Conservation (phyloP, 2,113 vertebrate genomes). For the Burhinus oedicnemus region DNA sequence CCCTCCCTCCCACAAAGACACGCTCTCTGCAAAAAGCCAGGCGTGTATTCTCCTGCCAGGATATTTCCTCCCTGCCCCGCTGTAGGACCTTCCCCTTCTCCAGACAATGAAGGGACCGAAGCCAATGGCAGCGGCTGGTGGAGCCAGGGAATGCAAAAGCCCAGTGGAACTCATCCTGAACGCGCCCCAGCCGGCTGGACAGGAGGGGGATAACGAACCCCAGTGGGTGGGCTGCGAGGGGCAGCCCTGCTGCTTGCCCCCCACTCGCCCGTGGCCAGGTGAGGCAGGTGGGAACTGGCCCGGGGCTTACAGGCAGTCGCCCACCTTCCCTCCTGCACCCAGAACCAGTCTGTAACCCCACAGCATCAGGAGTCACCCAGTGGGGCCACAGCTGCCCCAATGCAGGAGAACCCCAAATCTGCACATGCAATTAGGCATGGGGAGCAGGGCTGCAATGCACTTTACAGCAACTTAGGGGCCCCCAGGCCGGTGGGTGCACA, state of each 20-base stretch:
- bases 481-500: fast-evolving
- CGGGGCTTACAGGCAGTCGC: fast-evolving
- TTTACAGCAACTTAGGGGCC: not conserved
- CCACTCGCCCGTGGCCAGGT: fast-evolving
- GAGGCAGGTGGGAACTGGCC: not conserved
- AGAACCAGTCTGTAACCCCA: not conserved
- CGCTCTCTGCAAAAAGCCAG: not conserved
- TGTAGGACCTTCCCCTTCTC: constrained; percentile 49
- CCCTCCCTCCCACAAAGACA: not conserved
- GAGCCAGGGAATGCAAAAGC: constrained; percentile 14
- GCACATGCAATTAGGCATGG: fast-evolving
- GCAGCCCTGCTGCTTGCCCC: not conserved
- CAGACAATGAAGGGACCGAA: constrained; percentile 54
- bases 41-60: constrained; percentile 61
- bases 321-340: not conserved
- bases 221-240: not conserved
- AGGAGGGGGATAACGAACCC: not conserved
- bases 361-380: not conserved
- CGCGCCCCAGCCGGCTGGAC: not conserved
- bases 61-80: constrained; percentile 37
- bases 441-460: fast-evolving
- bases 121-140: constrained; percentile 30
- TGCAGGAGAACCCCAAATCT: not conserved
- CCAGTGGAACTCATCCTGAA: not conserved
- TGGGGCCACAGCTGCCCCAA: fast-evolving